These are phyloP conservation scores for Acanthosepion esculentum DNA, from an alignment of 2,888 invertebrate genomes.

Conservation along the genomic window DNA sequence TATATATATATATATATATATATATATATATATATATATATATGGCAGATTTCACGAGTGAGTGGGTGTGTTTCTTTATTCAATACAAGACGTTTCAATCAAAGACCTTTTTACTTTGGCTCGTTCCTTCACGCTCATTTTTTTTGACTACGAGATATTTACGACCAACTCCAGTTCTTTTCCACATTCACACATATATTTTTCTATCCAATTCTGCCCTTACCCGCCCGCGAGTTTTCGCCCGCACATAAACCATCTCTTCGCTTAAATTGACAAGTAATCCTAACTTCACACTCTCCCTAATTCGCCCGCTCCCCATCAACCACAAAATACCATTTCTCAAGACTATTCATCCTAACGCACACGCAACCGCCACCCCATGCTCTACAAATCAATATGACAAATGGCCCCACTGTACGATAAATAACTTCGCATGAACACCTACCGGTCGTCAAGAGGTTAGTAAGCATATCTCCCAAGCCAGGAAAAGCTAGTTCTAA, in stretches of 20 bases:
- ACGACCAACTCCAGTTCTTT: not conserved
- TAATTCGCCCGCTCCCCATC: not conserved
- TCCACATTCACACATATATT: not conserved
- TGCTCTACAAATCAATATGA: not conserved
- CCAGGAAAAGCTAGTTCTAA: not conserved
- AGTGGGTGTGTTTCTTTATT: too few species aligned
- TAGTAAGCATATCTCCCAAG: not conserved
- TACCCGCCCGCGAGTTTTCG: not conserved
- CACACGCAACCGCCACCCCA: not conserved
- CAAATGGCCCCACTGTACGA: not conserved
- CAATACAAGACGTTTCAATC: too few species aligned
- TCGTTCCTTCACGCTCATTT: not conserved
- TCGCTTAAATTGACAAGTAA: slow-evolving; percentile 11
- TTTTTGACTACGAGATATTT: not conserved
- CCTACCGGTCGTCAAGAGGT: not conserved
- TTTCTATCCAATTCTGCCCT: not conserved
- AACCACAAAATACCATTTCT: not conserved
- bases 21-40: too few species aligned
- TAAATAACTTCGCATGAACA: not conserved
- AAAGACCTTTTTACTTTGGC: not conserved
- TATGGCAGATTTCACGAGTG: too few species aligned
- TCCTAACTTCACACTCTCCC: not conserved
- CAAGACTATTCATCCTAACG: not conserved
- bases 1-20: too few species aligned
- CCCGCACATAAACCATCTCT: not conserved